Conservation (phyloP, 2,113 vertebrate genomes). For the Procavia capensis region DNA sequence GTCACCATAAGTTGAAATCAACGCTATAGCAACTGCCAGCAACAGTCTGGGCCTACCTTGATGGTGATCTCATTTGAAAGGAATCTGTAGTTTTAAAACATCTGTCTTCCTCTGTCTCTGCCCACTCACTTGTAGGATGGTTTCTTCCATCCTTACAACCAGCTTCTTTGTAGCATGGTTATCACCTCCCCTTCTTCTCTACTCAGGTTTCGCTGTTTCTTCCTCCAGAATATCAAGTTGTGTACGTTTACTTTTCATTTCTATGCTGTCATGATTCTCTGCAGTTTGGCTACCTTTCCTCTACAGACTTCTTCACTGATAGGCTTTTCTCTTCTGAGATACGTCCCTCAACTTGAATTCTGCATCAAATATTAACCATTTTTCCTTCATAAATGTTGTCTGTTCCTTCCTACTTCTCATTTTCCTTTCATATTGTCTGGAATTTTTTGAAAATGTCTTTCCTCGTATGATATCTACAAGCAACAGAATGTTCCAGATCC, state of each 20-base stretch:
- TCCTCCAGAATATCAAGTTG: background rate
- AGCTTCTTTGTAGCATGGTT: background rate
- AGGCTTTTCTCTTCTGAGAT: background rate
- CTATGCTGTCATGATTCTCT: background rate
- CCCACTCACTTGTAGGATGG: background rate
- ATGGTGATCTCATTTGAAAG: background rate
- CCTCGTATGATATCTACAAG: background rate
- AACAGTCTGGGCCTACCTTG: background rate
- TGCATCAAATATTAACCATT: slow-evolving; percentile 19
- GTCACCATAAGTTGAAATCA: background rate
- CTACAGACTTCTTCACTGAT: background rate
- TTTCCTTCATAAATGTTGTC: slow-evolving; percentile 12
- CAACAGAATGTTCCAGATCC: slow-evolving; percentile 18
- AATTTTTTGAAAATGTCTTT: background rate
- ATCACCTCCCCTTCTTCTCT: background rate
- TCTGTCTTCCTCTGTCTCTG: background rate
- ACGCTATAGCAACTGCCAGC: background rate
- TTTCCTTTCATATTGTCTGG: background rate
- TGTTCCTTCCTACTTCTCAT: background rate
- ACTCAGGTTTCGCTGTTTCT: background rate
- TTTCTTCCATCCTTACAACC: background rate
- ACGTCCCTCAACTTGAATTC: background rate
- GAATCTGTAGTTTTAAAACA: background rate
- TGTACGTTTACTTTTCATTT: background rate
- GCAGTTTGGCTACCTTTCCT: background rate